phyloP scores from a whole-genome alignment of 2,888 invertebrate species.

The Apeira syringaria region DNA sequence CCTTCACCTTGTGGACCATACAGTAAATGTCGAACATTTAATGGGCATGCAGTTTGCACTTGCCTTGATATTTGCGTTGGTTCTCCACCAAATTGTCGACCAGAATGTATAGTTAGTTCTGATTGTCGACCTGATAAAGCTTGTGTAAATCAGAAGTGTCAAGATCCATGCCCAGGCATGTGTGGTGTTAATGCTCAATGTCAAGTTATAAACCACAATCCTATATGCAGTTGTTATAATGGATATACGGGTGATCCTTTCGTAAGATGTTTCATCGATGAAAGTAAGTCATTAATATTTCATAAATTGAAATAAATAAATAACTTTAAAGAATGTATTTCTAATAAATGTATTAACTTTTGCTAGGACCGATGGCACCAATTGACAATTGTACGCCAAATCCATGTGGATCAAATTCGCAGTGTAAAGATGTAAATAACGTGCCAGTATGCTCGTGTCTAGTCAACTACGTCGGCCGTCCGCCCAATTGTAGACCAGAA shows the following conservation, averaged over 20 bases:
- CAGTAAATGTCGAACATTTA: slow-evolving; percentile 88
- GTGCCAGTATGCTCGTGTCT: slow-evolving; percentile 90
- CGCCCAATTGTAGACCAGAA: slow-evolving; percentile 91
- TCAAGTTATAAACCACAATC: slow-evolving; percentile 91
- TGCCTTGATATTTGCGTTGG: slow-evolving; percentile 89
- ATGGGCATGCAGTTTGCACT: slow-evolving; percentile 90
- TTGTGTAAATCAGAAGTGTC: slow-evolving; percentile 90
- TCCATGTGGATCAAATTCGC: slow-evolving; percentile 91
- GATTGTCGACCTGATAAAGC: slow-evolving; percentile 90
- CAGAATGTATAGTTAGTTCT: slow-evolving; percentile 90
- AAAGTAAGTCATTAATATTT: slow-evolving; percentile 79
- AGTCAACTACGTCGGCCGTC: slow-evolving; percentile 89
- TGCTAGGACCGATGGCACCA: slow-evolving; percentile 54
- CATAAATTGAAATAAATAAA: background rate
- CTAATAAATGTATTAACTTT: background rate
- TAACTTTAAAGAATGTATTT: background rate
- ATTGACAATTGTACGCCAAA: slow-evolving; percentile 87
- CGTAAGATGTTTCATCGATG: slow-evolving; percentile 85
- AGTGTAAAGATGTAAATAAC: slow-evolving; percentile 86
- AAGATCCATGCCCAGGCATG: slow-evolving; percentile 89
- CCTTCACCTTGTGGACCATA: slow-evolving; percentile 92
- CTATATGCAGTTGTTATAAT: slow-evolving; percentile 89
- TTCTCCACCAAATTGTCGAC: slow-evolving; percentile 89
- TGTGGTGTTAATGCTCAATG: slow-evolving; percentile 91
- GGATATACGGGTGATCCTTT: slow-evolving; percentile 91